Base-by-base conservation (phyloP, 2,888 invertebrate genomes). In the Diploptera punctata region DNA sequence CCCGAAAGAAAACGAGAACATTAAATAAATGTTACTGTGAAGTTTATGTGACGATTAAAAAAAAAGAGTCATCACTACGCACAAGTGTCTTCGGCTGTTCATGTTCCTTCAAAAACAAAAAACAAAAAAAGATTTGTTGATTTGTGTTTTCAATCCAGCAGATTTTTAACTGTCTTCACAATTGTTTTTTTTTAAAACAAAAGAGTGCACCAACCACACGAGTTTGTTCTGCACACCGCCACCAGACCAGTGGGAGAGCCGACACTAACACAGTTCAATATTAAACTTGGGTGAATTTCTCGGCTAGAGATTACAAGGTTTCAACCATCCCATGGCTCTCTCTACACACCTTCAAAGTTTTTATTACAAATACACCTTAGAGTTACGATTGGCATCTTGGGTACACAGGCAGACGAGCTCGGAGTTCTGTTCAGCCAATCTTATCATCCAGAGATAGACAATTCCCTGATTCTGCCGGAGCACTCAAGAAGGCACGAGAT, bases 291-390 rank as follows among this genome's bases (percentile, higher is more conserved):
- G 33, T 68, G 43, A 43, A 62, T 52, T 44, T 47, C 18, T 33
- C 33, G 33, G 33, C 33, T 33, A 33, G 33, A 7, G 33, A 33
- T 73, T 52, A 47, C 33, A 70, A 71, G 69, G 57, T 29, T 57
- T 57, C 57, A 16, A 1, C n/a, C 29, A 18, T 10, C 31, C 57
- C 13, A 29, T 60, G 29, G 38, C 13, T 67, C 57, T 26, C 60
- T 52, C 43, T 47, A 52, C 57, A 68, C 21, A 57, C 24, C 18
- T 52, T 65, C 65, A 57, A 44, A 67, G 54, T 72, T 68, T 57
- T 60, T 57, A 57, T 68, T 68, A 72, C 72, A 72, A 72, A 72
- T 72, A 72, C 57, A 72, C 72, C 67, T 61, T 68, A 61, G 44
- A 43, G 61, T 21, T 68, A 52, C 10, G 44, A n/a, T 29, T 52